A percentile compares a stretch with the other conserved stretches of the same genome.
These are phyloP conservation scores for Callimico goeldii DNA, from an alignment of 2,797 vertebrate genomes.

Conservation along the genomic window DNA sequence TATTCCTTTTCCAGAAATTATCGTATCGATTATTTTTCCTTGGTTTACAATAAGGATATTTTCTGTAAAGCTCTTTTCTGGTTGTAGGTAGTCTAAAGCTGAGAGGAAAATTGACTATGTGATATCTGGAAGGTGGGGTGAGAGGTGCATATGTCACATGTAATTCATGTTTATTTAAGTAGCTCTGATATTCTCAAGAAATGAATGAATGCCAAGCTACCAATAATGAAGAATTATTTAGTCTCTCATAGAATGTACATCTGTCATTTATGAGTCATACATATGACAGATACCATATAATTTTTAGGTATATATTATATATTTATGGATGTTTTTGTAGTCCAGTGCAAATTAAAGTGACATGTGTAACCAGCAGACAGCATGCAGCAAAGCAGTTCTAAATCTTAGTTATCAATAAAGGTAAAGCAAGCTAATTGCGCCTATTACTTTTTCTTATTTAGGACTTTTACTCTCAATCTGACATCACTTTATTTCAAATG, in stretches of 20 bases:
- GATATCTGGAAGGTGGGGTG: neutral
- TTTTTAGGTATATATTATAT: neutral
- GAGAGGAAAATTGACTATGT: neutral
- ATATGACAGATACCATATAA: neutral
- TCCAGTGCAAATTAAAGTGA: neutral
- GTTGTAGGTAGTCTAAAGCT: neutral
- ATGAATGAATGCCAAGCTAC: neutral
- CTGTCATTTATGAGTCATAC: neutral
- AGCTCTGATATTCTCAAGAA: neutral
- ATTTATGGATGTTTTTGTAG: constrained; percentile 1
- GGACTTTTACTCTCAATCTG: constrained; percentile 57
- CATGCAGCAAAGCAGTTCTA: neutral
- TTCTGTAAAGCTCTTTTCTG: constrained; percentile 12
- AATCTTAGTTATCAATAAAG: constrained; percentile 31
- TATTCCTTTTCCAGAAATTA: constrained; percentile 40
- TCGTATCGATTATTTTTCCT: constrained; percentile 25
- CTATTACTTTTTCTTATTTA: constrained; percentile 10
- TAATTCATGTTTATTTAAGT: neutral
- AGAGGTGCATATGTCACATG: neutral
- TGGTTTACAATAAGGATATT: neutral
- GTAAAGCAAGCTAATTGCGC: constrained; percentile 35
- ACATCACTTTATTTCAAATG: constrained; percentile 82
- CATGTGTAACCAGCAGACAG: neutral
- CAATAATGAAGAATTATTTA: neutral
- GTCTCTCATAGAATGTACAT: neutral